Base-by-base conservation (phyloP, 1,140 invertebrate genomes). In the Dendrolimus kikuchii region DNA sequence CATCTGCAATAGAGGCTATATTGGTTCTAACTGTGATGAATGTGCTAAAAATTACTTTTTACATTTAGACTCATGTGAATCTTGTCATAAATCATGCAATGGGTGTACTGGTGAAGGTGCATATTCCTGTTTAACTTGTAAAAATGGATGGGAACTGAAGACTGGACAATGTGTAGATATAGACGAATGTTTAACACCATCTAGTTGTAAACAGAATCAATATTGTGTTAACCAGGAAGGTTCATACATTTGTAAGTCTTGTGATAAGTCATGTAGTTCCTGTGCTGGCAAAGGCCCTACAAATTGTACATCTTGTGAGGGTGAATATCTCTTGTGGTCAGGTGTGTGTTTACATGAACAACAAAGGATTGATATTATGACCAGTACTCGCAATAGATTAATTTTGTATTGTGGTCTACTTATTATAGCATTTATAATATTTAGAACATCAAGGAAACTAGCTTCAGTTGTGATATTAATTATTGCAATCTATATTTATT, bases 151-250 rank as follows among this genome's bases (percentile, higher is more conserved):
- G 94, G 71, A 88, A 7, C 89, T 92, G 80, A 88, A 93, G 53
- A 88, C 92, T 5, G 92, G 90, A 58, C 94, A 94, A 0, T 99
- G 98, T 81, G 72, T 90, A 66, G 98, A 99, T 88, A 86, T 98
- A 4, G 92, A 99, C 88, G 98, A 99, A 88, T 99, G 98, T 78
- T 53, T 90, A 50, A 71, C 88, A 5, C 86, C 79, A 40, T 78
- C 89, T 4, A 74, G 89, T 10, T 99, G 97, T 88, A 89, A 90
- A 45, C 76, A 76, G 8, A 92, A 94, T 81, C 90, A 98, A 76
- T 98, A 96, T 74, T 99, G 98, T 85, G 89, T 96, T 0, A 99
- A 99, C 79, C 94, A 90, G 57, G 94, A 96, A 71, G 98, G 98
- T 40, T 94, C 94, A 3, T 97, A 92, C 80, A 78, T 85, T n/a